Base-by-base conservation (phyloP, 2,888 invertebrate species). In the Sesia bembeciformis region DNA sequence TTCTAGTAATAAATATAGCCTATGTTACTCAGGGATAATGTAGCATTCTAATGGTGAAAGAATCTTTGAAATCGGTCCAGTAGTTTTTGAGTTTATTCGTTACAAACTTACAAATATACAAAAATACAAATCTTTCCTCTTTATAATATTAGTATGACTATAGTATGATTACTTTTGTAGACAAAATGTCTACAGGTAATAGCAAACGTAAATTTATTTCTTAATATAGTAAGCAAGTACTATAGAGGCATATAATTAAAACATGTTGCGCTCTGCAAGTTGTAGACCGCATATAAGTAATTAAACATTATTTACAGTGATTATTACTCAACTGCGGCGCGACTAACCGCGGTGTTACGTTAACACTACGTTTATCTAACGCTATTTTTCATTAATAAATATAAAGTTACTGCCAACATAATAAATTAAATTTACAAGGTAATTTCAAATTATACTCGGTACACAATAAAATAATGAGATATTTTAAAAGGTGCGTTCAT, bases 261-360 rank as follows among this genome's bases (percentile, higher is more conserved):
- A 56, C 55, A 59, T 58, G 61, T 60, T 62, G 59, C 57, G 59
- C 40, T 49, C 39, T 40, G 6, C 40, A n/a, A 52, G 51, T 52
- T 39, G 40, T 39, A 40, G 43, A 46, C 54, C 46, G 55, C 53
- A 56, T 56, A 53, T 58, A 60, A 64, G 59, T 69, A 70, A 72
- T 74, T 74, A 72, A 66, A 67, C 70, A 72, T 74, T 72, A 74
- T 74, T 70, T 71, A 71, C 68, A 68, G 70, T 66, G 59, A 64
- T 65, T 60, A 67, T 78, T 78, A 76, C 75, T 70, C 72, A 78
- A 78, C 71, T 67, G 66, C 63, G 53, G 7, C n/a, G 53, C 50
- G 40, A 50, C 69, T 67, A 65, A 68, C 67, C 69, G 60, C 68
- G 60, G 52, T 59, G 61, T 75, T 75, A 71, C 72, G 72, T 70